Percentiles rank a stretch among this genome's conserved stretches.
phyloP scores from a whole-genome alignment of 2,888 invertebrate genomes.

The Apamea sordens region DNA sequence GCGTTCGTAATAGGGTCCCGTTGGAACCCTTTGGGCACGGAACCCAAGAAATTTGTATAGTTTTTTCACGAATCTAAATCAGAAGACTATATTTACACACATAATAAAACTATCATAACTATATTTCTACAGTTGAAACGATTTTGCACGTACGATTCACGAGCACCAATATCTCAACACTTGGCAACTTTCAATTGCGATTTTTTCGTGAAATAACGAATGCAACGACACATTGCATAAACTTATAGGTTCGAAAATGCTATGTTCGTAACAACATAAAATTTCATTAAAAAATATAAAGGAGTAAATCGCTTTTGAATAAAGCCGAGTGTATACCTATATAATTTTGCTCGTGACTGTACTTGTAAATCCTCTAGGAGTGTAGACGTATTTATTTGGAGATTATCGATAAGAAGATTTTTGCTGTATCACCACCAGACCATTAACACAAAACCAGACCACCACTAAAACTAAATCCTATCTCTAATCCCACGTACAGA shows the following conservation, averaged over 20 bases:
- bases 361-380: neutral
- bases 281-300: too few species aligned
- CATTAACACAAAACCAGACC: constrained; percentile 2
- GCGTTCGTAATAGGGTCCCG: neutral
- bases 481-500: constrained; percentile 12
- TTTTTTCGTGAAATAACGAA: too few species aligned
- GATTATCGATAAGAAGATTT: neutral
- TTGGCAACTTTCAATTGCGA: too few species aligned
- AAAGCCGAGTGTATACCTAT: too few species aligned
- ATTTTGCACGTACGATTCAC: neutral
- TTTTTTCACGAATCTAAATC: too few species aligned
- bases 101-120: neutral
- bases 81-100: neutral
- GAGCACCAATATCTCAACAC: too few species aligned
- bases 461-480: constrained; percentile 21
- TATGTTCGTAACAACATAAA: too few species aligned
- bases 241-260: too few species aligned
- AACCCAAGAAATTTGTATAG: too few species aligned
- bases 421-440: constrained; percentile 12
- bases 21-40: neutral
- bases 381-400: neutral
- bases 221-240: too few species aligned
- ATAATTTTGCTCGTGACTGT: too few species aligned
- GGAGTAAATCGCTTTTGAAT: too few species aligned
- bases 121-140: neutral